These are phyloP conservation scores for Formica exsecta DNA, from an alignment of 1,140 invertebrate species.

Conservation along the genomic window DNA sequence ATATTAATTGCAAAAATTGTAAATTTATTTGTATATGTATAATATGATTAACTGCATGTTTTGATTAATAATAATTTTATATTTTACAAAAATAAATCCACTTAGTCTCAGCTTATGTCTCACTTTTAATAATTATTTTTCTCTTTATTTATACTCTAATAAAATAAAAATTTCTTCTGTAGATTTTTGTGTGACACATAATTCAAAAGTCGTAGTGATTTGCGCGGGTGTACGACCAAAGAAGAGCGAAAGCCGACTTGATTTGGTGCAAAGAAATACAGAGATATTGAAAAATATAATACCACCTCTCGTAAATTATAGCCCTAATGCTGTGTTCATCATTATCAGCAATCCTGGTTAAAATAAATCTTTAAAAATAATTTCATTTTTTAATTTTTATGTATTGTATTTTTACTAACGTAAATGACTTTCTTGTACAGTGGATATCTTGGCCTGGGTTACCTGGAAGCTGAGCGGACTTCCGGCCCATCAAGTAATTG, in stretches of 20 bases:
- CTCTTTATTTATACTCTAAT: background rate
- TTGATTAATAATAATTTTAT: background rate
- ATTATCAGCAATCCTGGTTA: constrained; percentile 89
- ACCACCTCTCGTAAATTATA: constrained; percentile 87
- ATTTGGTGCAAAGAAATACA: constrained; percentile 88
- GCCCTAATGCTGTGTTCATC: constrained; percentile 88
- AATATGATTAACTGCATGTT: background rate
- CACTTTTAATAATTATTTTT: background rate
- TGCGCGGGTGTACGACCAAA: constrained; percentile 88
- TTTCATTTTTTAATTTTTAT: background rate
- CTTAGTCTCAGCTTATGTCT: background rate
- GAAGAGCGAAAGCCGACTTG: constrained; percentile 87
- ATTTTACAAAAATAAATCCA: background rate
- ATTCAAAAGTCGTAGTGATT: constrained; percentile 88
- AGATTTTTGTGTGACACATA: constrained; percentile 88
- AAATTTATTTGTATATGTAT: background rate
- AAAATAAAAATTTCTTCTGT: background rate
- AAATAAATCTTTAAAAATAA: constrained; percentile 29
- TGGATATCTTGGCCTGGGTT: constrained; percentile 89
- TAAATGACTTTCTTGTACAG: constrained; percentile 79
- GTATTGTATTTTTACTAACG: background rate
- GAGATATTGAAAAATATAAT: constrained; percentile 89
- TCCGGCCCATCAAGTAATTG: constrained; percentile 88
- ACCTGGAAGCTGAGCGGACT: constrained; percentile 90
- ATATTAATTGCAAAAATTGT: background rate